Percentiles rank a stretch among this genome's conserved stretches.
phyloP scores from a whole-genome alignment of 2,113 vertebrate genomes.

The Anser brachyrhynchus region DNA sequence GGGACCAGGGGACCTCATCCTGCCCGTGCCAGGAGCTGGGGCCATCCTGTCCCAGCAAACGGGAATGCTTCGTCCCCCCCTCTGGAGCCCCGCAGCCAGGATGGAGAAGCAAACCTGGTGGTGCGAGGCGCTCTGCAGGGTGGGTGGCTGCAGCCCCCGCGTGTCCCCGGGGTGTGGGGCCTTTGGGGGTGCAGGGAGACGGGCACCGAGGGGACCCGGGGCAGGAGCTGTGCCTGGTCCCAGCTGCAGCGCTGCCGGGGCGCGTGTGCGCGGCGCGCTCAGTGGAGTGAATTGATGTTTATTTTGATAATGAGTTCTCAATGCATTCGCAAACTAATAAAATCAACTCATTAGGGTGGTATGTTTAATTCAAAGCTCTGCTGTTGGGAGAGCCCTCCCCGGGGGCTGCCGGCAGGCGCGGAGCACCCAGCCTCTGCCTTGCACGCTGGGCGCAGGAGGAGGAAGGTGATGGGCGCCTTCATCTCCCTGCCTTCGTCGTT shows the following conservation, averaged over 20 bases:
- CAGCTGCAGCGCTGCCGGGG: constrained; percentile 15
- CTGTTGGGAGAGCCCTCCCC: constrained; percentile 54
- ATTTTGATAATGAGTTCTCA: constrained; percentile 79
- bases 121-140: background rate
- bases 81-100: accelerated
- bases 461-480: background rate
- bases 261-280: background rate
- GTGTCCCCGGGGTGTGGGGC: accelerated
- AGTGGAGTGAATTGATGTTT: constrained; percentile 74
- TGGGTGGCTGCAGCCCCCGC: background rate
- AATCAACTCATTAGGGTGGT: constrained; percentile 80
- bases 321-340: constrained; percentile 78
- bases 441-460: accelerated
- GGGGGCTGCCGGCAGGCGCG: constrained; percentile 13
- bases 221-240: background rate
- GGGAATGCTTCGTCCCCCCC: background rate
- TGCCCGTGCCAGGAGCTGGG: accelerated
- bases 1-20: accelerated
- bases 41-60: background rate
- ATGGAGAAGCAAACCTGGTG: accelerated
- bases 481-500: accelerated
- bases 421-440: background rate
- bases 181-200: accelerated
- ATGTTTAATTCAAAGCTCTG: constrained; percentile 73
- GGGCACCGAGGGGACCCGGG: background rate